phyloP scores from a whole-genome alignment of 2,113 vertebrate species.

The Rafetus swinhoei region DNA sequence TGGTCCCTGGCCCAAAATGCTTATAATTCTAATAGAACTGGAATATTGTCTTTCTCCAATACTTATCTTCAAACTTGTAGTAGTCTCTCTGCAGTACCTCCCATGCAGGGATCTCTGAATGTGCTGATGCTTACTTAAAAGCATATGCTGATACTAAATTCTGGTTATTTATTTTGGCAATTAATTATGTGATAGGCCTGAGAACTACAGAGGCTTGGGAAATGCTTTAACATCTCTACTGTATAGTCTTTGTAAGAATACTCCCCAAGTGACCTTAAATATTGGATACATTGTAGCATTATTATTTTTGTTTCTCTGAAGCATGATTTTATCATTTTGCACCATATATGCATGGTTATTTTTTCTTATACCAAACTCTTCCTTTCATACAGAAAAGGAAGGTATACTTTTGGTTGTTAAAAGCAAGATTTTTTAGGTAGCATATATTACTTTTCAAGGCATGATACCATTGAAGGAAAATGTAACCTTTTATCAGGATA shows the following conservation, averaged over 20 bases:
- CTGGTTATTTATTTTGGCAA: neutral
- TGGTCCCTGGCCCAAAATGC: neutral
- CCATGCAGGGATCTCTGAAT: neutral
- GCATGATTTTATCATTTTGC: neutral
- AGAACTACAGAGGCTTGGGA: neutral
- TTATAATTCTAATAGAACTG: neutral
- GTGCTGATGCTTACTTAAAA: neutral
- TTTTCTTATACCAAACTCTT: neutral
- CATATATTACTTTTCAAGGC: neutral
- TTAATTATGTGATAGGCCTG: neutral
- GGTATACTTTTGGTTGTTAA: neutral
- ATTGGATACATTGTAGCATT: neutral
- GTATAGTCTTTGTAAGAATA: neutral
- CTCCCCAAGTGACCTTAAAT: neutral
- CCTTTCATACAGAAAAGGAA: neutral
- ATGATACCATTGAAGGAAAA: neutral
- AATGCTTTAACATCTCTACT: neutral
- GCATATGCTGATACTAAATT: neutral
- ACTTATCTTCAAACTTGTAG: fast-evolving
- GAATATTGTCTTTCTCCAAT: neutral
- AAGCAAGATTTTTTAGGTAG: neutral
- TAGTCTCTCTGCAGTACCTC: neutral
- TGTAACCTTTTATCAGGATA: fast-evolving
- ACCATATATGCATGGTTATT: neutral
- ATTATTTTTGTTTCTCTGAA: neutral